A percentile compares a stretch with the other conserved stretches of the same genome.
These are phyloP conservation scores for Aphelocoma californica DNA, from an alignment of 2,797 vertebrate species.

Conservation along the genomic window DNA sequence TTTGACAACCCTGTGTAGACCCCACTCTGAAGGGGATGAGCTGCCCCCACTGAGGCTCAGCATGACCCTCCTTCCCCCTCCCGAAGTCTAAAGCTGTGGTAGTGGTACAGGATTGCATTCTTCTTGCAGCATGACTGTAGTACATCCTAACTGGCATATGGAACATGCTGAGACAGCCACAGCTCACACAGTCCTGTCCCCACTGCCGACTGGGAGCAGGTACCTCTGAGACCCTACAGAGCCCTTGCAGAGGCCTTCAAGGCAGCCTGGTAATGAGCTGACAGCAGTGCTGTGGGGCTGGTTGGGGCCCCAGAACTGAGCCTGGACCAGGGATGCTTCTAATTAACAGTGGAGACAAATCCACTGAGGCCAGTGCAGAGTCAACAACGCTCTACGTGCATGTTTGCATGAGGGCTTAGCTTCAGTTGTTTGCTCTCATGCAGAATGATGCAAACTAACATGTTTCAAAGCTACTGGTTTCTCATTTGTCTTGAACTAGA, in stretches of 20 bases:
- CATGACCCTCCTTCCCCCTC: neutral
- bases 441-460: neutral
- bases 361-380: neutral
- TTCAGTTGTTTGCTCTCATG: neutral
- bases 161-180: neutral
- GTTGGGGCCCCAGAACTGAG: neutral
- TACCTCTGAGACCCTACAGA: neutral
- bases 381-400: rapidly evolving
- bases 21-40: neutral
- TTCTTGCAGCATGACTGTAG: neutral
- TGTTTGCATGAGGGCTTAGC: neutral
- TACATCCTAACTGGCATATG: rapidly evolving
- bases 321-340: neutral
- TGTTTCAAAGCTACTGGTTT: neutral
- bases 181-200: neutral
- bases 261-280: neutral
- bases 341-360: neutral
- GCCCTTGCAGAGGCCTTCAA: neutral
- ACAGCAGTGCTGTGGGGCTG: neutral
- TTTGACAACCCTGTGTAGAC: neutral
- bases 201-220: rapidly evolving
- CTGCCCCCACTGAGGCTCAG: neutral
- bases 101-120: rapidly evolving
- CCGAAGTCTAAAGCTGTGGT: neutral
- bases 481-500: neutral